phyloP scores from a whole-genome alignment of 1,140 invertebrate genomes.

The Battus philenor region DNA sequence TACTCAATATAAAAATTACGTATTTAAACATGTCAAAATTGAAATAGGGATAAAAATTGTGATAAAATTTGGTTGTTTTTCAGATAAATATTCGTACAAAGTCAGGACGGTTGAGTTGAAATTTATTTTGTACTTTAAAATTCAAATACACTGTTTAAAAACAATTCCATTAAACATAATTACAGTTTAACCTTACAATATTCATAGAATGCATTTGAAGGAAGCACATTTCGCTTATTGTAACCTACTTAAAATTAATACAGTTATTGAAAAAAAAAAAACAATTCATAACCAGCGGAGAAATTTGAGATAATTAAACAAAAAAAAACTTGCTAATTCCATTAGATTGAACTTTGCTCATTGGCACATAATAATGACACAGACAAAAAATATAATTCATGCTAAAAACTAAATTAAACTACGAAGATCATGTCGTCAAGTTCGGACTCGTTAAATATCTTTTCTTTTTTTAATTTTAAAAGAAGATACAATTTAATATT shows the following conservation, averaged over 20 bases:
- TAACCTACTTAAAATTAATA: constrained; percentile 45
- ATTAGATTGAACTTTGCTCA: constrained; percentile 35
- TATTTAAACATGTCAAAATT: not conserved
- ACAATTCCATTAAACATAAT: not conserved
- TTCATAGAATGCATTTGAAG: constrained; percentile 52
- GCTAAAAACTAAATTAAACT: constrained; percentile 34
- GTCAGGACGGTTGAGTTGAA: constrained; percentile 16
- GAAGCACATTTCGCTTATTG: constrained; percentile 62
- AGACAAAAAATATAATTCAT: constrained; percentile 35
- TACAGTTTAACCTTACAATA: constrained; percentile 23
- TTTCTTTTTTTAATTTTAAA: constrained; percentile 49
- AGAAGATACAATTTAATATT: constrained; percentile 45
- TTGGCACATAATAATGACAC: constrained; percentile 69
- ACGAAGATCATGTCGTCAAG: constrained; percentile 57
- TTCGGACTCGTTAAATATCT: constrained; percentile 18
- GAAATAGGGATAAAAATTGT: not conserved
- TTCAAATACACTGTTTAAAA: constrained; percentile 23
- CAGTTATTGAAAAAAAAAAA: constrained; percentile 25
- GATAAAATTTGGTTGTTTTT: no score
- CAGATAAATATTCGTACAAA: not conserved
- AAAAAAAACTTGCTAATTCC: not conserved
- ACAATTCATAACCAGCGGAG: constrained; percentile 9
- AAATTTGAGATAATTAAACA: no score
- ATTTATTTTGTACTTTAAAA: constrained; percentile 30
- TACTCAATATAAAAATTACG: not conserved